Base-by-base conservation (phyloP, 2,113 vertebrate species). In the Puffinus mauretanicus region DNA sequence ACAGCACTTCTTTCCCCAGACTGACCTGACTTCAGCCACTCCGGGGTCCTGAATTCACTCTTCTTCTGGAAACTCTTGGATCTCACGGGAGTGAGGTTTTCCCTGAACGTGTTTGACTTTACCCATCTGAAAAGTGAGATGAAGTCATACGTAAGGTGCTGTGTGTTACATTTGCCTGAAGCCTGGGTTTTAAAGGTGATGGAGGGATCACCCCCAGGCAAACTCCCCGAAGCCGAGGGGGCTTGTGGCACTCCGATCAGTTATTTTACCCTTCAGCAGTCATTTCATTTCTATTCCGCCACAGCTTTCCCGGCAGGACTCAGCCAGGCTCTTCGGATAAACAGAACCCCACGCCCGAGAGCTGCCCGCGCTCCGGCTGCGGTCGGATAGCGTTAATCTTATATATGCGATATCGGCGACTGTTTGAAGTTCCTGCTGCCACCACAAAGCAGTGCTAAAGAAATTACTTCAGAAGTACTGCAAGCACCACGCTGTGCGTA, bases 151-250 rank as follows among this genome's bases (percentile, higher is more conserved):
- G 1, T 3, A 25, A 62, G 47, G 38, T 49, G 81, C 77, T 30
- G 58, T 2, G 17, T 2, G 0, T 4, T n/a, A 21, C 1, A 0
- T 2, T 26, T 32, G 11, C 57, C 52, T 11, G 42, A 58, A 65
- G 32, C 40, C 27, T 22, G 65, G 16, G 10, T 14, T 76, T 66
- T 30, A 46, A 16, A 72, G 40, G 52, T 0, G 0, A 24, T 1
- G 32, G 40, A 49, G 40, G 64, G 26, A 65, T 49, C n/a, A 10
- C 6, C 67, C 20, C 67, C 40, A 27, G 77, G 27, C 46, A 66
- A 66, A 36, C 2, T 5, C 62, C 36, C 40, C 1, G 3, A 3
- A 88, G 38, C 52, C 29, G 1, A 61, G 70, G 26, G 40, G 27
- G 3, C 10, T 27, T 13, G 12, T 44, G 58, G 24, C 10, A 6